Conservation (phyloP, 2,888 invertebrate species). For the Homarus gammarus region DNA sequence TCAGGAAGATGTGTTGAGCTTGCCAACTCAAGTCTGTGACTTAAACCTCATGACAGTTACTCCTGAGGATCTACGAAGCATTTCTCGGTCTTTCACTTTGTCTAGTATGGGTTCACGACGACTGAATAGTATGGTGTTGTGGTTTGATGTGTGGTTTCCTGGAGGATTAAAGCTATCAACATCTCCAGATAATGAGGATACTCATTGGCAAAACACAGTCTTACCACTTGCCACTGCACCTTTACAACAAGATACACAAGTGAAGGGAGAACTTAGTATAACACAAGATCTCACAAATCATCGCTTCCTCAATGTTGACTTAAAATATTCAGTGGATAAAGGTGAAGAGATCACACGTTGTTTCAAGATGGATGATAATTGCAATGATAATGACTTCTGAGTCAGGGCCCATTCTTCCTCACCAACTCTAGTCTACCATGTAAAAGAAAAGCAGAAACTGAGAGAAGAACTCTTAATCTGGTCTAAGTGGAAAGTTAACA, state of each 20-base stretch:
- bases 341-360: slow-evolving; percentile 49
- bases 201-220: slow-evolving; percentile 75
- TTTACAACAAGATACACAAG: slow-evolving; percentile 58
- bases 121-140: slow-evolving; percentile 71
- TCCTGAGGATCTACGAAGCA: slow-evolving; percentile 52
- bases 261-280: slow-evolving; percentile 52
- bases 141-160: slow-evolving; percentile 76
- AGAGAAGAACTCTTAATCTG: not conserved
- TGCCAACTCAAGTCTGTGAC: slow-evolving; percentile 70
- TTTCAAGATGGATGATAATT: slow-evolving; percentile 73
- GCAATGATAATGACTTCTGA: slow-evolving; percentile 71
- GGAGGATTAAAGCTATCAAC: slow-evolving; percentile 71
- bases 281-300: slow-evolving; percentile 65
- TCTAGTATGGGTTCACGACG: slow-evolving; percentile 72
- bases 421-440: slow-evolving; percentile 36
- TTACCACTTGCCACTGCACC: slow-evolving; percentile 59
- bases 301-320: slow-evolving; percentile 65
- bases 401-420: slow-evolving; percentile 31
- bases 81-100: slow-evolving; percentile 56
- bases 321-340: slow-evolving; percentile 60
- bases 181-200: slow-evolving; percentile 74
- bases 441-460: slow-evolving; percentile 7
- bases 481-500: slow-evolving; percentile 15
- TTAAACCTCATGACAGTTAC: slow-evolving; percentile 70
- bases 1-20: slow-evolving; percentile 74